phyloP scores from a whole-genome alignment of 2,797 vertebrate genomes.

The Scolopax rusticola region DNA sequence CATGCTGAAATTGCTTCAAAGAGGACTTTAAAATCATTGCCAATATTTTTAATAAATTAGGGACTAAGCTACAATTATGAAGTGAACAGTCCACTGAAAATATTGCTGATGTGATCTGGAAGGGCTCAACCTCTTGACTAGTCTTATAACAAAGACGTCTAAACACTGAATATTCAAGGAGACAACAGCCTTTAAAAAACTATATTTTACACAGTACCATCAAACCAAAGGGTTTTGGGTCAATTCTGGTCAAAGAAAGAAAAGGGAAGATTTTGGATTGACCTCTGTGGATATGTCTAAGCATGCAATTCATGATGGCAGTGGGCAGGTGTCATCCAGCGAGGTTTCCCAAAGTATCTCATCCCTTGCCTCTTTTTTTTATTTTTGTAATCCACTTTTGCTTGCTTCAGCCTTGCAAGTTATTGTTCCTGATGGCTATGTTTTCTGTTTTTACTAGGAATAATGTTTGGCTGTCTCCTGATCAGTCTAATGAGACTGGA shows the following conservation, averaged over 20 bases:
- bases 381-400: neutral
- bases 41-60: neutral
- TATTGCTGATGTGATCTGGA: neutral
- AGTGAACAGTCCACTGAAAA: neutral
- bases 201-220: neutral
- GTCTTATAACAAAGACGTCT: neutral
- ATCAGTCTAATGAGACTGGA: neutral
- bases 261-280: neutral
- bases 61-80: neutral
- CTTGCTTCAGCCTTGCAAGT: neutral
- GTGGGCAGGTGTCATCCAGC: neutral
- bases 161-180: neutral
- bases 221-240: neutral
- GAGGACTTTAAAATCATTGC: neutral
- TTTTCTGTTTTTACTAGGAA: neutral
- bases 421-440: neutral
- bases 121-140: neutral
- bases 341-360: neutral
- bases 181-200: neutral
- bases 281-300: neutral
- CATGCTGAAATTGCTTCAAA: neutral
- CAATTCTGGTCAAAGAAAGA: neutral
- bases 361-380: neutral
- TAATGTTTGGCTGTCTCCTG: neutral
- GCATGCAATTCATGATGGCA: neutral